Percentiles rank a stretch among this genome's conserved stretches.
Evolutionary conservation across 1,140 invertebrate genomes (phyloP).

Genomic region (Pomacea maculata): DNA sequence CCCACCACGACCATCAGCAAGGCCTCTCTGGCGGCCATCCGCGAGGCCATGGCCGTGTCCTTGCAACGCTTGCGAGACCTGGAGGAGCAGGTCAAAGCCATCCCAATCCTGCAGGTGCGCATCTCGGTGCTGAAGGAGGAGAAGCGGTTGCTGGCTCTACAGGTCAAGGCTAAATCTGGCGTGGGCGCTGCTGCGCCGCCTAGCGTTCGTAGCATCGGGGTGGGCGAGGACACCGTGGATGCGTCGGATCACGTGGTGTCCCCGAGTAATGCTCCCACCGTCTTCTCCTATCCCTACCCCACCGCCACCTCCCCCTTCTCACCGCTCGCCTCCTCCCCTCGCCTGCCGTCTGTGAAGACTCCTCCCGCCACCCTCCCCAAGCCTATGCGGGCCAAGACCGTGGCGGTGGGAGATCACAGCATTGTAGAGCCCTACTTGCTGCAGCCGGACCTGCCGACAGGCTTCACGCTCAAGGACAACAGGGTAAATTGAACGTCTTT

Average conservation of each 20-base stretch:
- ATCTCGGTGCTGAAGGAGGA: conserved; percentile 79
- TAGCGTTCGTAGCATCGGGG: conserved; percentile 51
- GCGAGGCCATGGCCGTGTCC: conserved; percentile 80
- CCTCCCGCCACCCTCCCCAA: conserved; percentile 51
- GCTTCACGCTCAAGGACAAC: conserved; percentile 44
- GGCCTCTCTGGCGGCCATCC: conserved; percentile 29
- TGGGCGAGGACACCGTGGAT: conserved; percentile 55
- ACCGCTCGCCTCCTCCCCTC: conserved; percentile 23
- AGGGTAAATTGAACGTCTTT: conserved; percentile 9
- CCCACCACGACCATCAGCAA: conserved; percentile 49
- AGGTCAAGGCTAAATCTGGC: conserved; percentile 66
- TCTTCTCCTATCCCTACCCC: conserved; percentile 14
- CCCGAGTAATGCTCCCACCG: neutral
- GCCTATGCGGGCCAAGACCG: conserved; percentile 35
- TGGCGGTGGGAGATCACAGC: conserved; percentile 58
- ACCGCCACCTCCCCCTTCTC: conserved; percentile 18
- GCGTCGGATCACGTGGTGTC: conserved; percentile 14
- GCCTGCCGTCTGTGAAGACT: conserved; percentile 25
- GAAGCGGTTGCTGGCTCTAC: conserved; percentile 74
- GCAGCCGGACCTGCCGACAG: conserved; percentile 47
- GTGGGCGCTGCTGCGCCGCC: conserved; percentile 28
- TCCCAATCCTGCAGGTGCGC: conserved; percentile 80
- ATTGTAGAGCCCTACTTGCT: conserved; percentile 53
- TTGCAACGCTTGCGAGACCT: conserved; percentile 80
- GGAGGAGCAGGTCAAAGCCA: conserved; percentile 84